These are phyloP conservation scores for Malurus alboscapulatus DNA, from an alignment of 2,113 vertebrate genomes.

Conservation along the genomic window DNA sequence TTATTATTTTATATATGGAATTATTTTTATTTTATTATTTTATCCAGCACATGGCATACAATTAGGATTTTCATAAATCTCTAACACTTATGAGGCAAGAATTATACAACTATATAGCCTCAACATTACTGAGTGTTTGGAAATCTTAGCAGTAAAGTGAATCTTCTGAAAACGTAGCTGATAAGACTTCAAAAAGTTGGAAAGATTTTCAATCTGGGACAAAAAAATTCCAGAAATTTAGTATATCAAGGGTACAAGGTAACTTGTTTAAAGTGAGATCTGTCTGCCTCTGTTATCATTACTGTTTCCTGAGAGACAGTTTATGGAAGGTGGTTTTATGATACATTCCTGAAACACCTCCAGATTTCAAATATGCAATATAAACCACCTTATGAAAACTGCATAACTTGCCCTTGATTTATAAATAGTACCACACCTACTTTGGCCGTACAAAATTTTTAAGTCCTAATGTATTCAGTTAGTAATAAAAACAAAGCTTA, in stretches of 20 bases:
- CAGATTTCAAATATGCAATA: conserved; percentile 78
- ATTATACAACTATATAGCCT: background rate
- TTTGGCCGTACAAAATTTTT: conserved; percentile 39
- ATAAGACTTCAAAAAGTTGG: conserved; percentile 68
- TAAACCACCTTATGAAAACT: conserved; percentile 76
- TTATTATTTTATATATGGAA: background rate
- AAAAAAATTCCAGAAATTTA: conserved; percentile 67
- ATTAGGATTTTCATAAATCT: conserved; percentile 10
- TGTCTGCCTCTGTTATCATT: conserved; percentile 74
- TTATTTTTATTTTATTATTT: background rate
- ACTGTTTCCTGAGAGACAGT: conserved; percentile 74
- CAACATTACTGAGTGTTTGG: background rate
- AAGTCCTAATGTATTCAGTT: conserved; percentile 41
- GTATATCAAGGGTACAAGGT: conserved; percentile 60
- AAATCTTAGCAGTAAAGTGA: conserved; percentile 19
- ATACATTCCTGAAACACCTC: conserved; percentile 81
- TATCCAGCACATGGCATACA: background rate
- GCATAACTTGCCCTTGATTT: conserved; percentile 66
- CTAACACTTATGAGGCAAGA: background rate
- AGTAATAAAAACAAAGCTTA: conserved; percentile 44
- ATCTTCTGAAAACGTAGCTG: conserved; percentile 56
- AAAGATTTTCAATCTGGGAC: conserved; percentile 48
- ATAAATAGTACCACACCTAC: conserved; percentile 71
- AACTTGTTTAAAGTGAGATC: conserved; percentile 71
- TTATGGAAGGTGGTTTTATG: conserved; percentile 79